Conservation (phyloP, 2,888 invertebrate genomes). For the Andrena bicolor region DNA sequence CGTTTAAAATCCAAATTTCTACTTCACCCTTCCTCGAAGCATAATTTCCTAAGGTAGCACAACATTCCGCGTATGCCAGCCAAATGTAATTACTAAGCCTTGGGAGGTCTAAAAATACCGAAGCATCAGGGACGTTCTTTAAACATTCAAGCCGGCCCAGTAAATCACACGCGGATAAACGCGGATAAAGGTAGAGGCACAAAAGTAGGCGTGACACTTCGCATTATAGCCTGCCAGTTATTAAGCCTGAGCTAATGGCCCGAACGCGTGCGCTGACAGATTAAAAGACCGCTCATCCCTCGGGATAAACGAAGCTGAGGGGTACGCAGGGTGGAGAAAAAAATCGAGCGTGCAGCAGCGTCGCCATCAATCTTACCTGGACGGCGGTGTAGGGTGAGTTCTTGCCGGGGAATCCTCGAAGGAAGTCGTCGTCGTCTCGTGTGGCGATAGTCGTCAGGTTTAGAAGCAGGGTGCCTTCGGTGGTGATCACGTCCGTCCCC, state of each 20-base stretch:
- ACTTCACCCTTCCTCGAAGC: too few relatives aligned
- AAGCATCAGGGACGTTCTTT: not conserved
- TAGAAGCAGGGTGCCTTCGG: constrained; percentile 83
- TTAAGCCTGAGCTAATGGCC: constrained; percentile 15
- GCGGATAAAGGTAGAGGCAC: not conserved
- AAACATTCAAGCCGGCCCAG: not conserved
- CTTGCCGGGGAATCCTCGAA: constrained; percentile 82
- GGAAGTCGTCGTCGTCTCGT: constrained; percentile 77
- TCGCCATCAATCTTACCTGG: constrained; percentile 76
- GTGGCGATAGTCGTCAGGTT: constrained; percentile 80
- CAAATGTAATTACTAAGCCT: not conserved
- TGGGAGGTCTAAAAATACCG: not conserved
- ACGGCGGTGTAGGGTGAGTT: constrained; percentile 84
- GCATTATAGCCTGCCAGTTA: constrained; percentile 6
- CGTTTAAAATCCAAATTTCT: too few relatives aligned
- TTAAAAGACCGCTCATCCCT: constrained; percentile 22
- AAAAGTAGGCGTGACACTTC: constrained; percentile 2
- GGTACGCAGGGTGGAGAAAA: too few relatives aligned
- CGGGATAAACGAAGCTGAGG: constrained; percentile 8
- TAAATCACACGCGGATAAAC: constrained; percentile 1
- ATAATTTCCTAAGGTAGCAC: too few relatives aligned
- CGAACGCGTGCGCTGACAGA: constrained; percentile 12
- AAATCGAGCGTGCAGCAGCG: not conserved
- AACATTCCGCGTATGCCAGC: too few relatives aligned
- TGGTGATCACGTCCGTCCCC: constrained; percentile 81